phyloP scores from a whole-genome alignment of 2,888 invertebrate species.

The Melinopterus prodromus region DNA sequence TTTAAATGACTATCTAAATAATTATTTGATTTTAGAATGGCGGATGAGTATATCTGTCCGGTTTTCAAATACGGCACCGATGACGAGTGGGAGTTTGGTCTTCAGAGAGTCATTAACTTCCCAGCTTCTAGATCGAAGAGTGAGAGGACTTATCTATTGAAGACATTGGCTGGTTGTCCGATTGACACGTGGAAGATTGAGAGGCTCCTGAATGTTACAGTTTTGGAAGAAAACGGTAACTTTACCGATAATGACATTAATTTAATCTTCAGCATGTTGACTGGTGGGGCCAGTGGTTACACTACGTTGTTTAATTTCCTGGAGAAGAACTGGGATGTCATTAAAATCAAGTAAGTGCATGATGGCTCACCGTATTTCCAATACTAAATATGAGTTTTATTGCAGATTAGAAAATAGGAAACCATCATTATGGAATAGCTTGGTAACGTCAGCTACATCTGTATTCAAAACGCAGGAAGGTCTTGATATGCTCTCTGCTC shows the following conservation, averaged over 20 bases:
- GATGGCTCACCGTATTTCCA: background rate
- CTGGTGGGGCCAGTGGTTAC: conserved; percentile 75
- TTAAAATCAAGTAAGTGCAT: conserved; percentile 69
- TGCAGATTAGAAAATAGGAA: conserved; percentile 69
- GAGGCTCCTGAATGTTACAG: conserved; percentile 71
- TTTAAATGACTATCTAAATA: background rate
- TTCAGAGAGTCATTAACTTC: conserved; percentile 79
- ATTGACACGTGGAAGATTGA: conserved; percentile 75
- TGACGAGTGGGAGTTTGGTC: conserved; percentile 84
- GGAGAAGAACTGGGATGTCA: conserved; percentile 72
- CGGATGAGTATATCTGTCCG: conserved; percentile 80
- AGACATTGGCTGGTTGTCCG: conserved; percentile 82
- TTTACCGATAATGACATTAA: conserved; percentile 81
- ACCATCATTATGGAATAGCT: conserved; percentile 78
- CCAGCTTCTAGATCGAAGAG: conserved; percentile 74
- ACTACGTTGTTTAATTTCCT: conserved; percentile 77
- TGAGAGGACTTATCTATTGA: conserved; percentile 79
- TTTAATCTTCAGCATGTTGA: conserved; percentile 78
- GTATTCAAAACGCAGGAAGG: conserved; percentile 80
- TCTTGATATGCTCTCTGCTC: conserved; percentile 71
- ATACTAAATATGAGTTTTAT: conserved; percentile 21
- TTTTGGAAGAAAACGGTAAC: conserved; percentile 74
- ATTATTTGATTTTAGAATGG: conserved; percentile 61
- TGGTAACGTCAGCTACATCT: conserved; percentile 78
- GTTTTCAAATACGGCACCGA: conserved; percentile 83